These are phyloP conservation scores for Macrosteles quadrilineatus DNA, from an alignment of 1,140 invertebrate genomes.

Conservation along the genomic window DNA sequence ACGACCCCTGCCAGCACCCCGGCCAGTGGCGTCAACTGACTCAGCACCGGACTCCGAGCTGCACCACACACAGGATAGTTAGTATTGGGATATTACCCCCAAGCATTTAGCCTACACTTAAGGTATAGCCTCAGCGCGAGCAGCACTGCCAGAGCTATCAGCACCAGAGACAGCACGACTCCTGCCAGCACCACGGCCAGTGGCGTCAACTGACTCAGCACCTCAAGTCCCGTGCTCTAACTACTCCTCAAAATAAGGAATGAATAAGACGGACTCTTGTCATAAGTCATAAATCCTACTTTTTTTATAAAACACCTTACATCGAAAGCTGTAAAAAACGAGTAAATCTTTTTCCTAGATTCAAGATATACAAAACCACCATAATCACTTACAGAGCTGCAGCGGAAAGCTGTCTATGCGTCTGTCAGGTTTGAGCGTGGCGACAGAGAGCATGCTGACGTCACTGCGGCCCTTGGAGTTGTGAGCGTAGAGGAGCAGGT, in stretches of 20 bases:
- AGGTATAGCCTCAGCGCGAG: conserved; percentile 65
- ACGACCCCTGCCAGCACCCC: conserved; percentile 71
- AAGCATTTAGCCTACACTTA: no score
- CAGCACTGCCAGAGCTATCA: conserved; percentile 71
- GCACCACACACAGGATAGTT: no score
- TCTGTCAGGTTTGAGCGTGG: conserved; percentile 74
- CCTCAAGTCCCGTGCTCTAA: no score
- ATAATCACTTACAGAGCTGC: conserved; percentile 22
- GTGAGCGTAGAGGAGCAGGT: conserved; percentile 67
- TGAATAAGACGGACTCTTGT: no score
- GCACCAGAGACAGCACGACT: conserved; percentile 66
- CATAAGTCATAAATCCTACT: no score
- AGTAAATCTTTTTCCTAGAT: no score
- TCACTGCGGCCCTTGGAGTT: conserved; percentile 70
- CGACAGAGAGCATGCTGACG: conserved; percentile 67
- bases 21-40: conserved; percentile 70
- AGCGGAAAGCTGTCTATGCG: conserved; percentile 62
- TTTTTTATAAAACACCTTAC: no score
- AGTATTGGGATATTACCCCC: no score
- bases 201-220: conserved; percentile 70
- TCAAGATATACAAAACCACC: no score
- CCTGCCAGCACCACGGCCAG: conserved; percentile 70
- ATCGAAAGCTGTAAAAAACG: no score
- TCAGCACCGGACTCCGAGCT: conserved; percentile 61
- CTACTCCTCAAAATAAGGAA: no score